Base-by-base conservation (phyloP, 1,140 invertebrate species). In the Andricus grossulariae region DNA sequence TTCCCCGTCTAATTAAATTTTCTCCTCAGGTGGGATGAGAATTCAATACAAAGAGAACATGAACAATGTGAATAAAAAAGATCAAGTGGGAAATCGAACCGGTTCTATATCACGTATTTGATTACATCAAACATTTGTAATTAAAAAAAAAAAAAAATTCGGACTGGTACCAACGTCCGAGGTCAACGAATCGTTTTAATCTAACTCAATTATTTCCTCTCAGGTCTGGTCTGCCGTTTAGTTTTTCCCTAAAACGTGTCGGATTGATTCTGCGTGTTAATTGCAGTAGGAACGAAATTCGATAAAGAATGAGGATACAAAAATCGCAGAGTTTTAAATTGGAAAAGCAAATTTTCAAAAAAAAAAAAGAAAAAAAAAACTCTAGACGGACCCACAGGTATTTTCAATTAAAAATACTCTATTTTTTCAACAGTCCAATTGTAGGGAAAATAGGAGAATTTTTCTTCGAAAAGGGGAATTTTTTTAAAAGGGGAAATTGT, bases 121-220 rank as follows among this genome's bases (percentile, higher is more conserved):
- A 50, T 73, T 50, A 50, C 57, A 49, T 49, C 50, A 49, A 49
- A 71, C 19, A 25, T 52, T 6, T 57, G 54, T 74, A 50, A 60
- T 45, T 71, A 21, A 16, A 4, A 54, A 39, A 21, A 54, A 21
- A 54, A 50, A 60, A 66, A 75, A 75, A 39, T 50, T 15, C 13
- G 45, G 45, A 21, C 39, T 50, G 50, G 18, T 52, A 52, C 16
- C 60, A 52, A 45, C 60, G 13, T 21, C 18, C n/a, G 50, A 66
- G 54, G 49, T 73, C 49, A 39, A 66, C 57, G 75, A 73, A 73
- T 77, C 54, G 71, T 55, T 72, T 73, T 57, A 71, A 72, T 72
- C n/a, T 60, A 77, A 77, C 72, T 52, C 54, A 45, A 77, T 73
- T 77, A 77, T 73, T 77, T 73, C 54, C 75, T 66, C 32, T 70